phyloP scores from a whole-genome alignment of 2,113 vertebrate genomes.

The Dunckerocampus dactyliophorus region DNA sequence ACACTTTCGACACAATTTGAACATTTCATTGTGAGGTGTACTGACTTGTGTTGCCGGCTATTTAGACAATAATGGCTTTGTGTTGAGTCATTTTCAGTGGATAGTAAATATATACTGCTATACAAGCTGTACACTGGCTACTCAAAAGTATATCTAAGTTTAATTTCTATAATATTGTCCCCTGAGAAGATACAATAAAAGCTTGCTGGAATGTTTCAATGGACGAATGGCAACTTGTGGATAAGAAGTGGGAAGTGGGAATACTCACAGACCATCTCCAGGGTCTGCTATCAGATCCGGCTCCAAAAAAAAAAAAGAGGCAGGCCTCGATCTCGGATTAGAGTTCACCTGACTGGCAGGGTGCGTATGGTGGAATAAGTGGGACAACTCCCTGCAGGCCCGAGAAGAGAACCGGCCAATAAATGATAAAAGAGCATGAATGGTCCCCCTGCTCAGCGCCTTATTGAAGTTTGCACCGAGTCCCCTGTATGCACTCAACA shows the following conservation, averaged over 20 bases:
- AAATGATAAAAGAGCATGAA: conserved; percentile 64
- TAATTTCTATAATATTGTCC: no score
- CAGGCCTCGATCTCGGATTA: conserved; percentile 50
- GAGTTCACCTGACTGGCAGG: conserved; percentile 65
- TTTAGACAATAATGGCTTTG: no score
- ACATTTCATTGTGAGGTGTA: no score
- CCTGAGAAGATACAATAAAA: no score
- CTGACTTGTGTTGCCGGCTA: no score
- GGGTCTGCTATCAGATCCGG: conserved; percentile 64
- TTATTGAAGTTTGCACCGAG: conserved; percentile 65
- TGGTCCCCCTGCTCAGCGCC: conserved; percentile 45
- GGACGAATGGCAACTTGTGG: conserved; percentile 49
- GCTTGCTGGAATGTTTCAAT: background rate
- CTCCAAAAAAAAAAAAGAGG: conserved; percentile 34
- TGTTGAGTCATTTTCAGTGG: no score
- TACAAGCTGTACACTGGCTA: no score
- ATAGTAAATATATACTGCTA: no score
- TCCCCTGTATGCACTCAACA: conserved; percentile 50
- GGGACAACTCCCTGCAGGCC: conserved; percentile 73
- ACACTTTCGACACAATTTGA: no score
- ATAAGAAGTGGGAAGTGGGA: conserved; percentile 52
- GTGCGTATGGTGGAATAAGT: conserved; percentile 69
- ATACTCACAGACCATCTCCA: conserved; percentile 52
- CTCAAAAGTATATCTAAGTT: no score
- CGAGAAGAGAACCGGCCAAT: conserved; percentile 61